phyloP scores from a whole-genome alignment of 1,140 invertebrate genomes.

The Leptinotarsa lineolata region DNA sequence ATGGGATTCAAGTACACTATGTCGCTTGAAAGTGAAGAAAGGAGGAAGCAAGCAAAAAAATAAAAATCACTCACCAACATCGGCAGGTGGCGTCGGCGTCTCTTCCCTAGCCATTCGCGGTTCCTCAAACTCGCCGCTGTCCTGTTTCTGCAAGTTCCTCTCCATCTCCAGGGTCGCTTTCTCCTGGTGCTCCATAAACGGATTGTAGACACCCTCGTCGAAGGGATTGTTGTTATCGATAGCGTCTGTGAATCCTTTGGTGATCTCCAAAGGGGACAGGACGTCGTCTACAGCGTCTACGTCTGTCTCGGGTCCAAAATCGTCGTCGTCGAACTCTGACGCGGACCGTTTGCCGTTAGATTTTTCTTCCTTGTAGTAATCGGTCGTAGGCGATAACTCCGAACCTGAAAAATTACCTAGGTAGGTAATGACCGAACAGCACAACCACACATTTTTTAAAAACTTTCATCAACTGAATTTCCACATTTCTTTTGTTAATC shows the following conservation, averaged over 20 bases:
- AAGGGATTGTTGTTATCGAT: constrained; percentile 42
- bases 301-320: constrained; percentile 66
- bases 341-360: constrained; percentile 48
- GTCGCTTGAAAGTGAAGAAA: no score
- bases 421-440: no score
- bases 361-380: constrained; percentile 41
- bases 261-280: constrained; percentile 28
- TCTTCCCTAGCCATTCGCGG: constrained; percentile 48
- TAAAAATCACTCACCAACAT: constrained; percentile 57
- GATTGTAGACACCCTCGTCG: constrained; percentile 40
- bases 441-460: no score
- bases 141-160: constrained; percentile 45
- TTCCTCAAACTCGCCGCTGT: constrained; percentile 26
- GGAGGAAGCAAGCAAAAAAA: no score
- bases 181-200: constrained; percentile 42
- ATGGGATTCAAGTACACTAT: no score
- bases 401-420: constrained; percentile 24
- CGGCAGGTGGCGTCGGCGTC: constrained; percentile 62
- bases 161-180: constrained; percentile 42
- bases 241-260: constrained; percentile 12
- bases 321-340: constrained; percentile 58
- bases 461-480: no score
- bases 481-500: no score
- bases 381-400: constrained; percentile 23
- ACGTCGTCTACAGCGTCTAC: constrained; percentile 64